Evolutionary conservation across 1,140 invertebrate species (phyloP), one percentile per base, ranked within the genome.

Genomic region (Formica exsecta): DNA sequence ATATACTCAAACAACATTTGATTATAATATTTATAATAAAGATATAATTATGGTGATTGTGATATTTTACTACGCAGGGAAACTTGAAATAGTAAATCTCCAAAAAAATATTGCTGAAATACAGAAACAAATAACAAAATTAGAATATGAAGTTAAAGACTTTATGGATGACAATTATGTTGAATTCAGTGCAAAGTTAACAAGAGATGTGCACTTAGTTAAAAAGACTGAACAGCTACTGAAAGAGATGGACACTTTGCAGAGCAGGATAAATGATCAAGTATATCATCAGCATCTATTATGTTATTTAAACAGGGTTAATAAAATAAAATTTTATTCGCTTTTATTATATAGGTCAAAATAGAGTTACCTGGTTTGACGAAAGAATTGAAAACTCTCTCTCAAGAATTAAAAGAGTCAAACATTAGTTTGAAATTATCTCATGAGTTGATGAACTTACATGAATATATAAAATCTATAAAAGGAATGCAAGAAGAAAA

Each of bases 291-390:
- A 77, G 13, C 1, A 36, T 75, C 22, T 32, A 16, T 29, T 1
- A 5, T 11, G 2, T 4, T 51, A 57, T 6, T 51, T 19, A 51
- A 19, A 73, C 2, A 36, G 0, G 0, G 38, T 74, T 7, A 54
- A n/a, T 64, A 32, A 32, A 51, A 32, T 9, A 25, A 81, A 59
- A 71, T 59, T 59, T 71, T 61, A 73, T 89, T 92, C 73, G 19
- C 3, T 77, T 22, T 80, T 51, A 36, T 73, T 44, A 38, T 25
- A 59, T 90, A 96, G 92, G 95, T 96, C n/a, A 96, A 96, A 92
- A 94, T 95, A 71, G 95, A 97, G 90, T 93, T 97, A 62, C 90
- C 95, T 6, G 95, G 95, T 77, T 96, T 96, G 0, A 95, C 95
- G 11, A 95, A 95, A 65, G 96, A 96, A 89, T 92, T 97, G 85